Evolutionary conservation across 1,140 invertebrate genomes (phyloP), one percentile per base, ranked within the genome.

Genomic region (Paralvinella palmiformis): DNA sequence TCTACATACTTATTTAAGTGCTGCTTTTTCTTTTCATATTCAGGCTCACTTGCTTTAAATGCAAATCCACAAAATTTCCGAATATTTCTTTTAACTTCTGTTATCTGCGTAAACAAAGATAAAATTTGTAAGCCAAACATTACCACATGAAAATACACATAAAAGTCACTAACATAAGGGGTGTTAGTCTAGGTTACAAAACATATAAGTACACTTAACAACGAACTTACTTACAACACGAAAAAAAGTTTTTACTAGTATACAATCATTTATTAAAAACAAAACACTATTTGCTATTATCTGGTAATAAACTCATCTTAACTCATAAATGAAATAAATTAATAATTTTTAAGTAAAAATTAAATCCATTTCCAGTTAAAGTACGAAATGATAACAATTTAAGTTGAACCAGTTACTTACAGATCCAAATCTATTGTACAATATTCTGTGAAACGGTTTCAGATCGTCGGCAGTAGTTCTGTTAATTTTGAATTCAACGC

Each of bases 1-100:
- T n/a, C n/a, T n/a, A n/a, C n/a, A n/a, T n/a, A n/a, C n/a, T n/a
- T n/a, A n/a, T n/a, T n/a, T n/a, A n/a, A n/a, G n/a, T n/a, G n/a
- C n/a, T n/a, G n/a, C n/a, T n/a, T n/a, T 55, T 79, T 77, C 58
- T 73, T 76, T 15, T 77, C 70, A 71, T 69, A 80, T 52, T 81
- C 78, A 41, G 71, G 63, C 31, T 75, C 73, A 24, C 76, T 72
- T 65, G 73, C 74, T n/a, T 44, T 68, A 72, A 80, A 81, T n/a
- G 76, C 59, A 70, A 79, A 81, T 15, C 81, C 81, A 69, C 67
- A 73, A 65, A 82, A 82, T 61, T 73, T 70, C 6, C 75, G 64
- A n/a, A 82, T 73, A 59, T 80, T 81, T 64, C 74, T 79, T 65
- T 79, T 81, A 1, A 79, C 73, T 62, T 76, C 74, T 24, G 35